These are phyloP conservation scores for Urocitellus parryii DNA, from an alignment of 2,113 vertebrate species.

Conservation along the genomic window DNA sequence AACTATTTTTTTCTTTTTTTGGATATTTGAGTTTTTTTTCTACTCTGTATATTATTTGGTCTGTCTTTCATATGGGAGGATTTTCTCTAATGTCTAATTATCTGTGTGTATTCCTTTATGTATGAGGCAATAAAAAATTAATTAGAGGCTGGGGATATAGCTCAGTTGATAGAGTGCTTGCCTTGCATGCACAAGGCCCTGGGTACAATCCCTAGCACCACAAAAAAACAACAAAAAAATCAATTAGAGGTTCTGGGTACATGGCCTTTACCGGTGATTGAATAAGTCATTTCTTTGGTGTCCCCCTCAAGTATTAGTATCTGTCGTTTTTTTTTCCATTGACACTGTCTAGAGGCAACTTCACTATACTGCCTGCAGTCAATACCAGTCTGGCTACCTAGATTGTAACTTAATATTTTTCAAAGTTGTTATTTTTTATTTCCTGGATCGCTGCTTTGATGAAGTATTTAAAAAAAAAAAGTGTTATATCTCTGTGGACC, in stretches of 20 bases:
- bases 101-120: slow-evolving; percentile 50
- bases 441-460: neutral
- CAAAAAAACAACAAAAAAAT: no score
- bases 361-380: neutral
- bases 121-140: slow-evolving; percentile 39
- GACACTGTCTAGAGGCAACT: neutral
- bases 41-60: slow-evolving; percentile 44
- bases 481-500: neutral
- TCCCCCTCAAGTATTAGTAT: neutral
- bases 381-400: neutral
- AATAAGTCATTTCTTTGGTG: slow-evolving; percentile 42
- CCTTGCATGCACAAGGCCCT: no score
- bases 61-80: neutral
- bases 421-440: slow-evolving; percentile 51
- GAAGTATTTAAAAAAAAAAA: slow-evolving; percentile 9
- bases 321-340: neutral
- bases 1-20: neutral
- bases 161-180: no score
- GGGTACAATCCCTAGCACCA: no score
- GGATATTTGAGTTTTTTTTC: neutral
- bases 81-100: slow-evolving; percentile 32
- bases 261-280: neutral
- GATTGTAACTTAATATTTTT: slow-evolving; percentile 32
- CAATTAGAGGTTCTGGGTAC: slow-evolving; percentile 21
- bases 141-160: no score